Percentiles rank a stretch among this genome's conserved stretches.
phyloP scores from a whole-genome alignment of 2,888 invertebrate genomes.

The Antheraea yamamai region DNA sequence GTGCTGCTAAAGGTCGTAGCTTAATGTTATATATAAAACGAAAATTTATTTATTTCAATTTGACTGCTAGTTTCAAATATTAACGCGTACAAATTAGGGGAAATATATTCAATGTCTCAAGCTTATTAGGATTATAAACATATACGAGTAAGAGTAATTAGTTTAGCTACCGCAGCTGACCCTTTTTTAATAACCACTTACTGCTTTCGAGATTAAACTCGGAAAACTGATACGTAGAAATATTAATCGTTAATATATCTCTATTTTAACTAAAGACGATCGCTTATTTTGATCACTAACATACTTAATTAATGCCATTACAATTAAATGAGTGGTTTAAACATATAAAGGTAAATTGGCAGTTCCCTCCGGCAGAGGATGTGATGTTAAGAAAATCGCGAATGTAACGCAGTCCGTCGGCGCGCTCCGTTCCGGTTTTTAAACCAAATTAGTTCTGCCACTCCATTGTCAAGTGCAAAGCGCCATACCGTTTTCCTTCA shows the following conservation, averaged over 20 bases:
- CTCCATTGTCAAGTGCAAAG: not conserved
- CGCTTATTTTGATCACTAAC: not conserved
- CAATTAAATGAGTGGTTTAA: too few relatives aligned
- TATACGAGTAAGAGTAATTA: too few relatives aligned
- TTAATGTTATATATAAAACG: too few relatives aligned
- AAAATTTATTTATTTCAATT: too few relatives aligned
- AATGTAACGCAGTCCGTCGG: not conserved
- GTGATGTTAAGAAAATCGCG: not conserved
- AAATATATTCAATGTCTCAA: too few relatives aligned
- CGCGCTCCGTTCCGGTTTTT: not conserved
- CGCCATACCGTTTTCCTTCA: not conserved
- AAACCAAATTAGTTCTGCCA: conserved; percentile 8
- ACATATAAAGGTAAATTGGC: not conserved
- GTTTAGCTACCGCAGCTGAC: not conserved
- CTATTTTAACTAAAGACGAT: not conserved
- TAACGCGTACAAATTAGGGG: too few relatives aligned
- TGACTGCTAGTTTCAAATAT: too few relatives aligned
- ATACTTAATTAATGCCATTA: not conserved
- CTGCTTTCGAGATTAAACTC: not conserved
- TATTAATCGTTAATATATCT: not conserved
- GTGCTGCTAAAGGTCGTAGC: too few relatives aligned
- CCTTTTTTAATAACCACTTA: not conserved
- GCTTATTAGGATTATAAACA: too few relatives aligned
- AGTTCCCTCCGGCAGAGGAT: not conserved
- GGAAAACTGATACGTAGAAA: not conserved